Evolutionary conservation across 2,888 invertebrate species (phyloP), one percentile per base, ranked within the genome.

Genomic region (Pachycephus smyrnensis): DNA sequence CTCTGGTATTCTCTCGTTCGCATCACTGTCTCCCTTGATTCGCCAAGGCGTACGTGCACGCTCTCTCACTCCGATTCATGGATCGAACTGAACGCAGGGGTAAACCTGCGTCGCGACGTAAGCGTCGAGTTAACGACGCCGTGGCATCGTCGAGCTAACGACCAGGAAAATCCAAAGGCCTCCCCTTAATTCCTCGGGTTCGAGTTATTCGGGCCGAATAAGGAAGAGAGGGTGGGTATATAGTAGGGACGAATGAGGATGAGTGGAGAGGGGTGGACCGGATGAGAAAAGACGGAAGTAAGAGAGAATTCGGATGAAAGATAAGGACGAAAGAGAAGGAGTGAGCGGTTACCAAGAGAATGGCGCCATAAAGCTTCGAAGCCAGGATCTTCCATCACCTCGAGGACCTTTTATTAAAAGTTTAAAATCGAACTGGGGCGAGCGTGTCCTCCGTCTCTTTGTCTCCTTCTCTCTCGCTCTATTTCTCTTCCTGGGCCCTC

Each of bases 401-500:
- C 71, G 74, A 23, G 68, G 69, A 76, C 77, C 31, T 82, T 83
- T 83, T 81, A 83, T 81, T 79, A 77, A 73, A 36, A 71, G 83
- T 80, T 83, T 83, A 83, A 75, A 82, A 76, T 73, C 83, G 79
- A 83, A 79, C 82, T 83, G 76, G 69, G 40, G 40, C 40, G 15
- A 15, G 15, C 40, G 40, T 40, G 40, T 40, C 40, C 40, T 40
- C 30, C 15, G 0, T 69, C 30, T 32, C 69, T 69, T 32, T 69
- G 23, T n/a, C 4, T 68, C 68, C 4, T 15, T 4, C 69, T 69
- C 3, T 69, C 9, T 32, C 69, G 0, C 69, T 69, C 11, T 12
- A 2, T 69, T 4, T 69, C 69, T 4, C 69, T 69, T 11, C 30
- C 69, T 32, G 11, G 11, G 2, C 69, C n/a, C 69, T 69, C 69